Conservation (phyloP, 2,888 invertebrate species). For the Netelia inedita region DNA sequence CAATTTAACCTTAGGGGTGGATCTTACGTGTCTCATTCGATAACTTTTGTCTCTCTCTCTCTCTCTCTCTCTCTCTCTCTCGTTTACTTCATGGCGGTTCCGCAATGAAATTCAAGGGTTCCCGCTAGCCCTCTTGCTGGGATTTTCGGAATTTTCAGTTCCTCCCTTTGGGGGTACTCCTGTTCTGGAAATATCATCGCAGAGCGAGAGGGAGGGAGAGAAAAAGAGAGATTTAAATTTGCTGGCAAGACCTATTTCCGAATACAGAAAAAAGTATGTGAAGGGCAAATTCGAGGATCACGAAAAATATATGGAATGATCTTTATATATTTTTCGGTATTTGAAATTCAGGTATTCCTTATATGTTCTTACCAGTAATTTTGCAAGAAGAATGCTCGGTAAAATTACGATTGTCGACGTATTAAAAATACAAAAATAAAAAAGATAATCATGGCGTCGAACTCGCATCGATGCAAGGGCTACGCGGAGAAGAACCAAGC, state of each 20-base stretch:
- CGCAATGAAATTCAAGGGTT: slow-evolving; percentile 56
- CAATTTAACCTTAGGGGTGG: slow-evolving; percentile 55
- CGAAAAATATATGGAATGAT: slow-evolving; percentile 8
- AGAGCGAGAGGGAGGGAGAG: slow-evolving; percentile 15
- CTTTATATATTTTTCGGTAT: neutral
- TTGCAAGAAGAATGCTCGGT: neutral
- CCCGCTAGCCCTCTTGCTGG: slow-evolving; percentile 25
- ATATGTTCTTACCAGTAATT: too few relatives aligned
- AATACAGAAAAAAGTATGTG: neutral
- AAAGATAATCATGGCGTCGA: neutral
- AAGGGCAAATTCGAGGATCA: slow-evolving; percentile 1
- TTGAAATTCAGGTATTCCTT: too few relatives aligned
- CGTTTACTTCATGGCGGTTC: slow-evolving; percentile 11
- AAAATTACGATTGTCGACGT: neutral
- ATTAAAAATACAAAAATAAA: slow-evolving; percentile 10
- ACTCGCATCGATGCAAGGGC: neutral
- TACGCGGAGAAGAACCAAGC: neutral
- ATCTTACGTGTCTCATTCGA: slow-evolving; percentile 51
- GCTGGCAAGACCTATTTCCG: slow-evolving; percentile 30
- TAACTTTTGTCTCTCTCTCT: slow-evolving; percentile 9
- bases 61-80: slow-evolving; percentile 12
- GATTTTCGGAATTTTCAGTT: slow-evolving; percentile 22
- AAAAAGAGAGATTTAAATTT: slow-evolving; percentile 49
- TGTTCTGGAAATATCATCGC: neutral
- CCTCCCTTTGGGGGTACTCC: neutral